Percentiles rank a stretch among this genome's conserved stretches.
These are phyloP conservation scores for Augochlora pura DNA, from an alignment of 1,140 invertebrate genomes.

Conservation along the genomic window DNA sequence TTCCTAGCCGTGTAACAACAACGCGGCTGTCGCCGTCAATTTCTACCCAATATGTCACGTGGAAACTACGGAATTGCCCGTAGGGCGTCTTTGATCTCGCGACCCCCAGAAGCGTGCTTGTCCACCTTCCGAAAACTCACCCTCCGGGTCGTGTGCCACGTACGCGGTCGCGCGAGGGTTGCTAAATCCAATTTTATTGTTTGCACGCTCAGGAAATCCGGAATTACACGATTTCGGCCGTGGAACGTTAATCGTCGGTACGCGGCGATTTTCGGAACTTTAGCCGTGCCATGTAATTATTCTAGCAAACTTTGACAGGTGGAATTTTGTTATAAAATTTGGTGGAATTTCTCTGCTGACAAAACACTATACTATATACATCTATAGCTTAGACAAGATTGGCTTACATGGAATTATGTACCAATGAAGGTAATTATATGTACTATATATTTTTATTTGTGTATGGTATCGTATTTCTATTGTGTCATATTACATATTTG, in stretches of 20 bases:
- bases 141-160: slow-evolving; percentile 61
- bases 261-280: slow-evolving; percentile 7
- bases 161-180: slow-evolving; percentile 45
- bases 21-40: slow-evolving; percentile 70
- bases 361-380: too few relatives aligned
- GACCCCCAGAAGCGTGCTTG: slow-evolving; percentile 42
- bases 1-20: slow-evolving; percentile 49
- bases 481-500: too few relatives aligned
- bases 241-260: slow-evolving; percentile 33
- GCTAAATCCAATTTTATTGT: slow-evolving; percentile 72
- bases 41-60: slow-evolving; percentile 73
- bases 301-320: background rate
- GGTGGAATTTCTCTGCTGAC: too few relatives aligned
- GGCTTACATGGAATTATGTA: too few relatives aligned
- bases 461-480: too few relatives aligned
- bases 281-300: background rate
- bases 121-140: slow-evolving; percentile 67
- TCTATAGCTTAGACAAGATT: too few relatives aligned
- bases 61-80: slow-evolving; percentile 56
- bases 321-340: too few relatives aligned
- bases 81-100: slow-evolving; percentile 69
- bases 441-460: too few relatives aligned
- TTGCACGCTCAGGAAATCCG: slow-evolving; percentile 57
- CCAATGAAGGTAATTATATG: too few relatives aligned
- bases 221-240: slow-evolving; percentile 54